Percentiles rank a stretch among this genome's conserved stretches.
Conservation (phyloP, 2,797 vertebrate genomes). For the Aldrovandia affinis region DNA sequence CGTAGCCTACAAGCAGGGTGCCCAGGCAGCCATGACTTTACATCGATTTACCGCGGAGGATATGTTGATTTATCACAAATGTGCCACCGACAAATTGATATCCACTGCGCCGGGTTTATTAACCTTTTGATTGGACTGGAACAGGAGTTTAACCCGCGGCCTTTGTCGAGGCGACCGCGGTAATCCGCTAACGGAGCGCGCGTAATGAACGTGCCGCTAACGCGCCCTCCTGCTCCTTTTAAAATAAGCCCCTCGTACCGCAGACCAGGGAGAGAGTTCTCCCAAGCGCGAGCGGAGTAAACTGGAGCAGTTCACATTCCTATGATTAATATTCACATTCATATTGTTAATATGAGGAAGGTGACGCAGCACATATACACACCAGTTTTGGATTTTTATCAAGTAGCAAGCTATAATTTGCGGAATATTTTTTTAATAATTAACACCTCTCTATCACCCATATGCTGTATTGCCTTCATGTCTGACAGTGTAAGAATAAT, state of each 20-base stretch:
- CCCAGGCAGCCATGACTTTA: not conserved
- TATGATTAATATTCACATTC: too few relatives aligned
- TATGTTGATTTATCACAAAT: not conserved
- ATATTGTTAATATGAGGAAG: too few relatives aligned
- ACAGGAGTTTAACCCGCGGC: not conserved
- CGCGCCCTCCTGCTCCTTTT: not conserved
- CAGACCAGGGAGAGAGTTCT: not conserved
- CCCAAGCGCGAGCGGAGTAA: too few relatives aligned
- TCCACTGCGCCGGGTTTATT: not conserved
- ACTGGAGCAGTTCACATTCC: too few relatives aligned
- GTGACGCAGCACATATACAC: too few relatives aligned
- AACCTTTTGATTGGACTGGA: constrained; percentile 1
- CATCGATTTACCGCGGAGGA: not conserved
- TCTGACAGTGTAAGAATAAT: too few relatives aligned
- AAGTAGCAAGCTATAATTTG: too few relatives aligned
- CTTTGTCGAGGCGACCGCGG: too few relatives aligned
- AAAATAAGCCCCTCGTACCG: not conserved
- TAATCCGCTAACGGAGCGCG: not conserved
- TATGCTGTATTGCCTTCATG: too few relatives aligned
- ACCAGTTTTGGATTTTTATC: too few relatives aligned
- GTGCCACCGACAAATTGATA: not conserved
- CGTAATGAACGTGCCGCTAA: not conserved
- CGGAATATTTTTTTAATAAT: too few relatives aligned
- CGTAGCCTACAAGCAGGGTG: not conserved
- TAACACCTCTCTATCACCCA: too few relatives aligned